Evolutionary conservation across 2,113 vertebrate genomes (phyloP).

Genomic region (Eonycteris spelaea): DNA sequence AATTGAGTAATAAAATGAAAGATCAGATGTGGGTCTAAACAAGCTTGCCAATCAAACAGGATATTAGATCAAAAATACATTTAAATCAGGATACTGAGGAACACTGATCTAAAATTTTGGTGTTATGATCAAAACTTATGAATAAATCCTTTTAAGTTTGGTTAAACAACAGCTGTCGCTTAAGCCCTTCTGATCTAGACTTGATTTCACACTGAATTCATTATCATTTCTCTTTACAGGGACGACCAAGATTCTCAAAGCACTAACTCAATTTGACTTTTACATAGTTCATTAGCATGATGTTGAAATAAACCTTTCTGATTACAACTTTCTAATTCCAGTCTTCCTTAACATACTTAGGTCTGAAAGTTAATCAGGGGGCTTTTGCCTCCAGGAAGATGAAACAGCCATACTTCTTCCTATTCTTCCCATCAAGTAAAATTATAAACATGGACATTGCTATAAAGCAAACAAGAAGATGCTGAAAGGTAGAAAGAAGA

Average conservation of each 20-base stretch:
- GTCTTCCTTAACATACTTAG: constrained; percentile 7
- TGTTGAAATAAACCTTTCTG: constrained; percentile 5
- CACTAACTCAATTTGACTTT: constrained; percentile 6
- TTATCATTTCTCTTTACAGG: constrained; percentile 9
- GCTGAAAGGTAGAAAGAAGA: background rate
- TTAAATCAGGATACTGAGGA: background rate
- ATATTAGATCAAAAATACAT: constrained; percentile 1
- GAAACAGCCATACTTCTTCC: background rate
- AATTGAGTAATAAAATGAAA: constrained; percentile 27
- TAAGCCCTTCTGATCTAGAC: background rate
- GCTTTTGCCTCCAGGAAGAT: background rate
- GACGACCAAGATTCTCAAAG: background rate
- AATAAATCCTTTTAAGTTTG: background rate
- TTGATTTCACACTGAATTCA: constrained; percentile 10
- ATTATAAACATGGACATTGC: background rate
- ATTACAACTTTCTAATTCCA: background rate
- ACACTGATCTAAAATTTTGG: background rate
- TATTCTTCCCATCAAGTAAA: background rate
- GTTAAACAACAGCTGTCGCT: background rate
- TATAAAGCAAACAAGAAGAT: background rate
- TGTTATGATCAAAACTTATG: background rate
- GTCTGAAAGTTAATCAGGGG: background rate
- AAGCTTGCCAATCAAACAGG: background rate
- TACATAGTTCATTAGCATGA: background rate
- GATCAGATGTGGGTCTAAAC: background rate